Percentiles rank a stretch among this genome's conserved stretches.
Conservation (phyloP, 2,888 invertebrate species). For the Leuctra nigra region DNA sequence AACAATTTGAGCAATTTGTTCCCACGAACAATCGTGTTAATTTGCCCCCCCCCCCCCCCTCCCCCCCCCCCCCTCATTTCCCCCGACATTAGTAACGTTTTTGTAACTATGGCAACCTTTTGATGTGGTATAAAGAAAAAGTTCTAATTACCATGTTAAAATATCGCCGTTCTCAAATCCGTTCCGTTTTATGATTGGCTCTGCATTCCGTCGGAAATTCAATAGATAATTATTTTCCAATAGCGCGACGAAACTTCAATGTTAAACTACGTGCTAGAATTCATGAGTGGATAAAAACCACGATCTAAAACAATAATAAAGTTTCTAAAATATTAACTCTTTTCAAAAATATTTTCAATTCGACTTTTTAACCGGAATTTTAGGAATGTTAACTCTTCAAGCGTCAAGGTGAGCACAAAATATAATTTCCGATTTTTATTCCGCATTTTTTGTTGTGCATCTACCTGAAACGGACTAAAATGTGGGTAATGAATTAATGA, state of each 20-base stretch:
- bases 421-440: conserved; percentile 5
- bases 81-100: conserved; percentile 4
- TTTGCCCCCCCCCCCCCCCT: conserved; percentile 14
- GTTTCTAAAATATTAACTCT: too few relatives aligned
- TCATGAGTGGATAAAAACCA: too few relatives aligned
- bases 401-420: conserved; percentile 2
- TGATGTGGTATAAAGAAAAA: background rate
- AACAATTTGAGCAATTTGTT: conserved; percentile 13
- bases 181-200: too few relatives aligned
- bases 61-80: conserved; percentile 1
- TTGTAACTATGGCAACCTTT: conserved; percentile 8
- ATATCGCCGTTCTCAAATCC: too few relatives aligned
- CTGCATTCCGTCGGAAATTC: too few relatives aligned
- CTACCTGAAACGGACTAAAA: background rate
- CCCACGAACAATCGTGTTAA: conserved; percentile 26
- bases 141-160: conserved; percentile 7
- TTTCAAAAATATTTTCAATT: too few relatives aligned
- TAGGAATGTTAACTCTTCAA: too few relatives aligned
- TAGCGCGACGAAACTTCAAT: too few relatives aligned
- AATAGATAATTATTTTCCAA: too few relatives aligned
- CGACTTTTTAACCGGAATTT: too few relatives aligned
- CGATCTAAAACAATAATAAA: too few relatives aligned
- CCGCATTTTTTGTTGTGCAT: background rate
- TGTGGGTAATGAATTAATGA: background rate
- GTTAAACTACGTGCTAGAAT: too few relatives aligned